Evolutionary conservation across 1,140 invertebrate genomes (phyloP).

Genomic region (Battus philenor): DNA sequence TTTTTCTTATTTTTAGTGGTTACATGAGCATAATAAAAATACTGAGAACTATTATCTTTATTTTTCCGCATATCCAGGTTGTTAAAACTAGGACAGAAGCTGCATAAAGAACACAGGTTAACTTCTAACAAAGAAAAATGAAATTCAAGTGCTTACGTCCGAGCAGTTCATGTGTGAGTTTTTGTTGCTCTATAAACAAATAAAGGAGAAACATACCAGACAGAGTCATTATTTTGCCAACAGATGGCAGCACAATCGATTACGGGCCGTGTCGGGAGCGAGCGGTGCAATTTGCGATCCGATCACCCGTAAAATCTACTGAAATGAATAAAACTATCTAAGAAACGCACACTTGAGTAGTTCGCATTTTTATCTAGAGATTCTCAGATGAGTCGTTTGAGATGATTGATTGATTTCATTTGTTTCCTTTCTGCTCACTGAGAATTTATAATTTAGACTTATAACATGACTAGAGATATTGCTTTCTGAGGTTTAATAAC

Average conservation of each 20-base stretch:
- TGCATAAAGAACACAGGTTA: no score
- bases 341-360: slow-evolving; percentile 44
- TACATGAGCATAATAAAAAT: no score
- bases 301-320: slow-evolving; percentile 62
- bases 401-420: slow-evolving; percentile 24
- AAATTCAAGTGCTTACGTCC: no score
- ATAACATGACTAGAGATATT: no score
- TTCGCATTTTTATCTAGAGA: slow-evolving; percentile 35
- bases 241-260: slow-evolving; percentile 69
- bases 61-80: no score
- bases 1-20: no score
- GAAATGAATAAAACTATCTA: slow-evolving; percentile 69
- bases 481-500: no score
- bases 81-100: no score
- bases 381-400: slow-evolving; percentile 15
- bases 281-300: slow-evolving; percentile 63
- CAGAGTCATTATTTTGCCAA: slow-evolving; percentile 66
- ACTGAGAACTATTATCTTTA: no score
- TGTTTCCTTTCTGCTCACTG: slow-evolving; percentile 4
- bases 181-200: slow-evolving; percentile 26
- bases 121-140: no score
- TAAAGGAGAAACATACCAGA: slow-evolving; percentile 53
- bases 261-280: slow-evolving; percentile 40
- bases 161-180: slow-evolving; percentile 15
- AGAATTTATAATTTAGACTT: not conserved